These are phyloP conservation scores for Cecidostiba fungosa DNA, from an alignment of 2,888 invertebrate species.

Conservation along the genomic window DNA sequence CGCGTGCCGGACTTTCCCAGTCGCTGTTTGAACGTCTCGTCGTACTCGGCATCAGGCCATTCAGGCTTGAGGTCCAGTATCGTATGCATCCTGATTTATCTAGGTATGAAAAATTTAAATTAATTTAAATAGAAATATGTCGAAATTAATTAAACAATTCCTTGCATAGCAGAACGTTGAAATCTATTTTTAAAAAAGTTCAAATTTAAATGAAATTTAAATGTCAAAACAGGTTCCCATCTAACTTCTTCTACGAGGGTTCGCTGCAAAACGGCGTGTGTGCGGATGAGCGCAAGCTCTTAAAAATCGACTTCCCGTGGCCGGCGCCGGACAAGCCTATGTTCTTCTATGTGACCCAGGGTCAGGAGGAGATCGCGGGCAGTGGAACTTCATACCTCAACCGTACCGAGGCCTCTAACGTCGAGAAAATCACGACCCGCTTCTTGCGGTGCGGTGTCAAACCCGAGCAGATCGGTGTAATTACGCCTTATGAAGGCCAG, in stretches of 20 bases:
- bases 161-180: too few species aligned
- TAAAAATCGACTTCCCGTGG: conserved; percentile 98
- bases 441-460: conserved; percentile 97
- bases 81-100: conserved; percentile 99
- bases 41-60: conserved; percentile 97
- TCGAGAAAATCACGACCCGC: conserved; percentile 98
- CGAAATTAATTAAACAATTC: background rate
- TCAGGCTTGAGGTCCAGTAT: conserved; percentile 98
- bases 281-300: conserved; percentile 94
- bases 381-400: conserved; percentile 99
- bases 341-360: conserved; percentile 99
- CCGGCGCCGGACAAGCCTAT: conserved; percentile 97
- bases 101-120: conserved; percentile 31
- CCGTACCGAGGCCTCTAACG: conserved; percentile 98
- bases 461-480: conserved; percentile 99
- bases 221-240: conserved; percentile 89
- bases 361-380: conserved; percentile 99
- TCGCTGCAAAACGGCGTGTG: conserved; percentile 99
- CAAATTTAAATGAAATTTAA: background rate
- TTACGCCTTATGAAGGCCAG: conserved; percentile 99
- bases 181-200: background rate
- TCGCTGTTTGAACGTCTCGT: conserved; percentile 98
- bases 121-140: background rate
- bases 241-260: conserved; percentile 99
- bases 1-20: conserved; percentile 97